phyloP scores from a whole-genome alignment of 2,113 vertebrate species.

The Monopterus albus region DNA sequence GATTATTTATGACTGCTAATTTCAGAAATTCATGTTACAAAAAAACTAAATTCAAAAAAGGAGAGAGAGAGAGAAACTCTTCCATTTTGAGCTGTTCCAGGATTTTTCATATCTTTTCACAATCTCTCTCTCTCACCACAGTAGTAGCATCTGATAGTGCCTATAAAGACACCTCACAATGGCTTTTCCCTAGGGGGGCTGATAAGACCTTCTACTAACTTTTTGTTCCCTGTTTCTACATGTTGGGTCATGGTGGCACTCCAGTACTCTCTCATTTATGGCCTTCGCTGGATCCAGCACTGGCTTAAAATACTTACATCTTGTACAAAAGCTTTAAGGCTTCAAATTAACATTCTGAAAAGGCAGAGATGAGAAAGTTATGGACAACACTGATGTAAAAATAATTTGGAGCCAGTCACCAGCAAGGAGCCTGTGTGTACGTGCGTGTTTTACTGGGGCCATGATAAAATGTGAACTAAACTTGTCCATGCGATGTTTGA shows the following conservation, averaged over 20 bases:
- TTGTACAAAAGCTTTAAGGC: background rate
- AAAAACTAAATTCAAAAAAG: constrained; percentile 6
- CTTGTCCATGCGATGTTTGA: constrained; percentile 42
- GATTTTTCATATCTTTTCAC: constrained; percentile 25
- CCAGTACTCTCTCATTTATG: constrained; percentile 12
- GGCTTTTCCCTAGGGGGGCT: constrained; percentile 47
- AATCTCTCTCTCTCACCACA: constrained; percentile 30
- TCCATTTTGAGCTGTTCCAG: constrained; percentile 5
- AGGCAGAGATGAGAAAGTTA: too few relatives aligned
- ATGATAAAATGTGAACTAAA: constrained; percentile 53
- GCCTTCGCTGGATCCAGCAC: background rate
- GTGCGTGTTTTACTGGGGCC: background rate
- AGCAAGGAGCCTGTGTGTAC: background rate
- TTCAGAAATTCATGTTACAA: background rate
- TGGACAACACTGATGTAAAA: constrained; percentile 12
- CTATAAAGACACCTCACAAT: constrained; percentile 48
- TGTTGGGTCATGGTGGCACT: constrained; percentile 43
- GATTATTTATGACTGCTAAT: constrained; percentile 1
- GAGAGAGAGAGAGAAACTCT: background rate
- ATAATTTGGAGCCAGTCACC: constrained; percentile 15
- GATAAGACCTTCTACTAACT: constrained; percentile 53
- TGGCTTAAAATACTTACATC: background rate
- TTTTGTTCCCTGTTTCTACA: constrained; percentile 41
- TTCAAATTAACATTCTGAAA: constrained; percentile 2
- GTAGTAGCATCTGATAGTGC: constrained; percentile 39